Evolutionary conservation across 2,797 vertebrate species (phyloP), one percentile per base, ranked within the genome.

Genomic region (Parauchenoglanis ngamensis): DNA sequence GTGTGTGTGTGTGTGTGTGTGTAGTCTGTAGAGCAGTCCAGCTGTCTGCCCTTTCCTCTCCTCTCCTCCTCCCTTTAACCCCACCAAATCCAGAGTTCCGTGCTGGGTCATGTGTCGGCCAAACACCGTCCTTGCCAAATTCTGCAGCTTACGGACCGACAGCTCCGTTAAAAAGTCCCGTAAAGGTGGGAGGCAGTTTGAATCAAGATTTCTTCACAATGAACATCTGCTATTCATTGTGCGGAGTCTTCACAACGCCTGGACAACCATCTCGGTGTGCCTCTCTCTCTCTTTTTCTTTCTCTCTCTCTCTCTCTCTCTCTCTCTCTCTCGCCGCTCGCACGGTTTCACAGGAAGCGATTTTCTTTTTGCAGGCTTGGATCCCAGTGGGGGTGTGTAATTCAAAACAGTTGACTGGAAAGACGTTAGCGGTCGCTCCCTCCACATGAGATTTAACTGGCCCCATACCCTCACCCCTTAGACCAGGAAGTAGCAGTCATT

Each of bases 371-470:
- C 94, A 95, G 94, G 91, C 95, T 95, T 95, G 94, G 93, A 95
- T 95, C 95, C 96, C 95, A 93, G 94, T 92, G 93, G 95, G 95
- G 94, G 94, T 94, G 94, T 94, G 92, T 96, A 96, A 97, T 96
- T 96, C 94, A 95, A 95, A 97, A 94, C 96, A 96, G 95, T 94
- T 91, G 93, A 92, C 93, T 94, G 93, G 92, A 95, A 94, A 95
- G 94, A 94, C 93, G 95, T 94, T 92, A 94, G 94, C 94, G 94
- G 94, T 93, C 87, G 90, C 92, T 94, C 93, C 93, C 92, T 92
- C 88, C 87, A 86, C 89, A 84, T 73, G 73, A 67, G 4, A 83
- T 83, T 91, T 89, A 90, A 86, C 87, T 88, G 79, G 85, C 77
- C 88, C 80, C 61, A 78, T 67, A 86, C 88, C 57, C 90, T 88